Conservation (phyloP, 2,797 vertebrate species). For the Anolis apletophallus region DNA sequence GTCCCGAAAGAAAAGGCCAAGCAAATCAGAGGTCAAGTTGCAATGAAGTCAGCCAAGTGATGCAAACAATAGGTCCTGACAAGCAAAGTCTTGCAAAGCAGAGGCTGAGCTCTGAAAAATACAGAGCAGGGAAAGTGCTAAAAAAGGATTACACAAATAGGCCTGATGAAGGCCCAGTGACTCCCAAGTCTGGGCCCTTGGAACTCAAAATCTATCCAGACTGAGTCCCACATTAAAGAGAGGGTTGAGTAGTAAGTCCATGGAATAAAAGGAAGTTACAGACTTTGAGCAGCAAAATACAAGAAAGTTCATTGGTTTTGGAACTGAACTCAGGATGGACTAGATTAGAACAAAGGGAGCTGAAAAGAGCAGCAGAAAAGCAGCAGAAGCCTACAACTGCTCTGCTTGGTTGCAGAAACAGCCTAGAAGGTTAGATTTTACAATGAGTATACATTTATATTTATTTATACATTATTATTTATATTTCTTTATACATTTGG, state of each 20-base stretch:
- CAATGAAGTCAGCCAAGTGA: too few species aligned
- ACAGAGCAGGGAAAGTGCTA: neutral
- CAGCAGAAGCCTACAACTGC: too few species aligned
- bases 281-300: neutral
- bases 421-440: too few species aligned
- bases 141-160: neutral
- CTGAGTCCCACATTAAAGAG: neutral
- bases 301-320: neutral
- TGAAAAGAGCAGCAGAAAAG: too few species aligned
- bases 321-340: too few species aligned
- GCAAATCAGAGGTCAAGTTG: too few species aligned
- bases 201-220: neutral
- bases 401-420: too few species aligned
- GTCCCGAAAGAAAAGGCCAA: too few species aligned
- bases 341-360: neutral
- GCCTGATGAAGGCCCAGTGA: neutral
- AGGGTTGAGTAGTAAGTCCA: neutral
- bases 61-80: too few species aligned
- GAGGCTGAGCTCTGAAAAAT: neutral
- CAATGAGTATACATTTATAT: too few species aligned
- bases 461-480: too few species aligned
- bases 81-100: neutral
- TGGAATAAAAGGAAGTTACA: neutral
- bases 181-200: neutral
- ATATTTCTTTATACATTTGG: too few species aligned